Base-by-base conservation (phyloP, 1,140 invertebrate species). In the Pachyrhynchus sulphureomaculatus region DNA sequence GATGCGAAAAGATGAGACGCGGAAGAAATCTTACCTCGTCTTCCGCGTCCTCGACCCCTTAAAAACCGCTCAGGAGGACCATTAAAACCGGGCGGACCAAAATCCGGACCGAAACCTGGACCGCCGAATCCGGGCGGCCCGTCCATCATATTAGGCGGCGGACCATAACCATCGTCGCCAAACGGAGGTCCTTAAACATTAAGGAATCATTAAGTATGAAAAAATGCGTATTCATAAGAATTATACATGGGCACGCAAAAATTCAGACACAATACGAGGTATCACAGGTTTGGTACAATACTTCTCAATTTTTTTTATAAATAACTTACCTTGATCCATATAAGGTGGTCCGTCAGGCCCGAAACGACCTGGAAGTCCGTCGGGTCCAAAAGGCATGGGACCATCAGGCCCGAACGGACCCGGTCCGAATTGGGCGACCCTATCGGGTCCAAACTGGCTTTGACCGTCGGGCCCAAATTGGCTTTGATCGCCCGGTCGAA, bases 1-100 rank as follows among this genome's bases (percentile, higher is more conserved):
- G 5, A 12, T 4, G 5, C 12, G 12, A 32, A 32, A 6, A 12
- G 5, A 32, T 32, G 29, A 32, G 5, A 32, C 5, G 12, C 2
- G 18, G 10, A 9, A 2, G 2, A 42, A 13, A 49, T 15, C 15
- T 6, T 47, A 56, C 54, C 54, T 47, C 54, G 24, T 56, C 41
- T 41, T 13, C 60, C 57, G 4, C 57, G 34, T 41, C 57, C 49
- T 10, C 61, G 36, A 9, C 52, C 60, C 29, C 48, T 36, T 12
- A 36, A 36, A 33, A 53, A 57, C 32, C 61, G 52, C 12, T 56
- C 45, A 15, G 48, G 53, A 8, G 53, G 33, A 6, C 59, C 61
- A 20, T 63, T 37, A 49, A 49, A 49, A 45, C 15, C 15, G n/a
- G 37, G 37, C 1, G 47, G 47, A 12, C 24, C 24, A 15, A 33